These are phyloP conservation scores for Cuniculus paca DNA, from an alignment of 2,797 vertebrate species.

Conservation along the genomic window DNA sequence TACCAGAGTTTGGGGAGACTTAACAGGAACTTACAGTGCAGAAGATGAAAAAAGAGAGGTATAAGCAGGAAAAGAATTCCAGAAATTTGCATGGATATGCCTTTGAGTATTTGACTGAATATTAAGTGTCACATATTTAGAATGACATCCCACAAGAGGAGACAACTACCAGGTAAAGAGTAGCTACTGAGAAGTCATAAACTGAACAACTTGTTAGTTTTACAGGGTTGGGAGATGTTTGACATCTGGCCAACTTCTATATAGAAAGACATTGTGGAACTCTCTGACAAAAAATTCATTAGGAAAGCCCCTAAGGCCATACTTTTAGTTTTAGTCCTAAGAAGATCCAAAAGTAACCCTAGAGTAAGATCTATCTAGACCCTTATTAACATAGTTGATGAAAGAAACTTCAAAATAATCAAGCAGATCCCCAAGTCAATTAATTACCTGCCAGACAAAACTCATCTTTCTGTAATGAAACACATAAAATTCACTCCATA, in stretches of 20 bases:
- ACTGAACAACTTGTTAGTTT: neutral
- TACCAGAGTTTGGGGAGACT: neutral
- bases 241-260: slow-evolving; percentile 1
- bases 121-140: neutral
- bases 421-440: slow-evolving; percentile 47
- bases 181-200: neutral
- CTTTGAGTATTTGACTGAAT: slow-evolving; percentile 2
- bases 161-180: neutral
- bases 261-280: neutral
- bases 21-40: neutral
- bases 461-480: slow-evolving; percentile 48
- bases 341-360: neutral
- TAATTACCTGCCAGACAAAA: slow-evolving; percentile 24
- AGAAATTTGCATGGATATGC: neutral
- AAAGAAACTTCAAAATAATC: slow-evolving; percentile 27
- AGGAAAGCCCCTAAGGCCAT: neutral
- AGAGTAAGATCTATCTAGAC: neutral
- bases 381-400: slow-evolving; percentile 13
- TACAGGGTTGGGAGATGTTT: neutral
- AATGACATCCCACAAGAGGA: neutral
- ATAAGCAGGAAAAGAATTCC: neutral
- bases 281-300: neutral
- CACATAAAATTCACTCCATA: neutral
- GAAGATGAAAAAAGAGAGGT: neutral
- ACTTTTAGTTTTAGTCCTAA: neutral